Percentiles rank a stretch among this genome's conserved stretches.
Evolutionary conservation across 37 sponge, comb jelly and placozoan species (phyloP).

Genomic region (Chondrosia reniformis): DNA sequence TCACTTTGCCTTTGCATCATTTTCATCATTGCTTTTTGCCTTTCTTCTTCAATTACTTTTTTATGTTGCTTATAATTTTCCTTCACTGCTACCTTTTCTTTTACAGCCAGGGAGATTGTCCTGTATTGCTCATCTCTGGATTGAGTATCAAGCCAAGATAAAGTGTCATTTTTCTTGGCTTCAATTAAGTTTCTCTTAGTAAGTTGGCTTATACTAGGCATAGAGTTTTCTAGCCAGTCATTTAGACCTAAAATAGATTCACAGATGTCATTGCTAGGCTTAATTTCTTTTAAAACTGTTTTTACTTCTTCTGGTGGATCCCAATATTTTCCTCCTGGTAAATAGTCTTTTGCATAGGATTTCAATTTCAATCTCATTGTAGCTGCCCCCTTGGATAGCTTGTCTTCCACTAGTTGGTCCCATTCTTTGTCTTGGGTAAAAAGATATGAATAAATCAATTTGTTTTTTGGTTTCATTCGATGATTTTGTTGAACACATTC

Average conservation of each 20-base stretch:
- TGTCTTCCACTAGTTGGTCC: background rate
- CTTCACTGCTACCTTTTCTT: conserved; percentile 18
- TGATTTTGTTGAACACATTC: conserved; percentile 20
- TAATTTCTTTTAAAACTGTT: conserved; percentile 14
- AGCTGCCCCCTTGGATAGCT: conserved; percentile 21
- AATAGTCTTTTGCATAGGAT: conserved; percentile 35
- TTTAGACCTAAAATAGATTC: conserved; percentile 51
- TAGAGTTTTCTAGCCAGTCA: conserved; percentile 36
- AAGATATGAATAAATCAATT: background rate
- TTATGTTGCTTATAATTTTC: background rate
- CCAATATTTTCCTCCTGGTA: conserved; percentile 52
- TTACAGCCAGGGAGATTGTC: conserved; percentile 28
- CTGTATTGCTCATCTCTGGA: conserved; percentile 25
- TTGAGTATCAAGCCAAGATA: conserved; percentile 24
- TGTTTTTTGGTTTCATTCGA: background rate
- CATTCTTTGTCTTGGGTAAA: conserved; percentile 1
- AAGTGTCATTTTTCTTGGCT: conserved; percentile 47
- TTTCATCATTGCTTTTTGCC: background rate
- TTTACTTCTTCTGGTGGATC: conserved; percentile 27
- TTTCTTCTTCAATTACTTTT: background rate
- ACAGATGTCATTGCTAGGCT: conserved; percentile 48
- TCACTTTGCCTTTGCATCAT: background rate
- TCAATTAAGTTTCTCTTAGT: conserved; percentile 31
- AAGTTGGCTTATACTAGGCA: conserved; percentile 32
- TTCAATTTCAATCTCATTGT: conserved; percentile 31